phyloP scores from a whole-genome alignment of 2,888 invertebrate genomes.

The Spodoptera picta region DNA sequence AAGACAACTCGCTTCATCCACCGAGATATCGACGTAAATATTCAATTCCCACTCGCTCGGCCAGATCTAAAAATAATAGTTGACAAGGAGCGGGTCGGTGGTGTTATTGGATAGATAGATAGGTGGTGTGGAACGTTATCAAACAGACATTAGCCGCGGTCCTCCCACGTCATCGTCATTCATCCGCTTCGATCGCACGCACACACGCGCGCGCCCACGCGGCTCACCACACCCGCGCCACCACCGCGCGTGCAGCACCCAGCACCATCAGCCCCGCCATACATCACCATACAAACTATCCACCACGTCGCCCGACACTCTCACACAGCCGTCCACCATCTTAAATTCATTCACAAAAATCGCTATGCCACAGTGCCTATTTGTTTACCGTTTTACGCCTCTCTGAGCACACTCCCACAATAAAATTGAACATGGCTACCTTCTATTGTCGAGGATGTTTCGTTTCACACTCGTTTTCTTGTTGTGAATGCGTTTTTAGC shows the following conservation, averaged over 20 bases:
- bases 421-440: conserved; percentile 53
- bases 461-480: conserved; percentile 65
- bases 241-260: conserved; percentile 38
- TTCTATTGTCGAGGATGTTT: conserved; percentile 43
- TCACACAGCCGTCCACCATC: conserved; percentile 83
- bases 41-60: conserved; percentile 37
- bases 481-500: conserved; percentile 63
- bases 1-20: conserved; percentile 18
- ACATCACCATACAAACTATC: conserved; percentile 67
- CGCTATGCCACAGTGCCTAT: conserved; percentile 77
- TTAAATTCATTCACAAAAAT: conserved; percentile 89
- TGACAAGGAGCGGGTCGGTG: conserved; percentile 63
- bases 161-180: conserved; percentile 85
- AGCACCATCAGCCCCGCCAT: conserved; percentile 52
- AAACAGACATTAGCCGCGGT: conserved; percentile 79
- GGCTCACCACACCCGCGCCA: conserved; percentile 64
- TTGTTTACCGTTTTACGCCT: conserved; percentile 84
- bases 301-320: conserved; percentile 70
- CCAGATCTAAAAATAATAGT: conserved; percentile 82
- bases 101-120: conserved; percentile 60
- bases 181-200: conserved; percentile 85
- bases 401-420: conserved; percentile 61
- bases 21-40: conserved; percentile 58
- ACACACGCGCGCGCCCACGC: conserved; percentile 73
- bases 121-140: conserved; percentile 71